Conservation (phyloP, 2,113 vertebrate species). For the Toxotes jaculatrix region DNA sequence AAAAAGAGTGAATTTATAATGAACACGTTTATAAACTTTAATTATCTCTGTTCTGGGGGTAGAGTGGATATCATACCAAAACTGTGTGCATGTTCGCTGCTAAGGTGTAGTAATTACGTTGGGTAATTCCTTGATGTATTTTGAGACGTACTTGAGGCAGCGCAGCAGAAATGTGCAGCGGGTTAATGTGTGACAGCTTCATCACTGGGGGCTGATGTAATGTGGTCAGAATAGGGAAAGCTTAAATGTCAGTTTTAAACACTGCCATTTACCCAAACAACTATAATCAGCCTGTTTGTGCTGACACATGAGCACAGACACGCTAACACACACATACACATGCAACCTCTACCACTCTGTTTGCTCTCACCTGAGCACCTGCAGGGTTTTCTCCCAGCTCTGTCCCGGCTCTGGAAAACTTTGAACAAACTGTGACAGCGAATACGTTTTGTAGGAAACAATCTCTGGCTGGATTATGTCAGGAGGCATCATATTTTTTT, state of each 20-base stretch:
- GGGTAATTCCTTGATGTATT: background rate
- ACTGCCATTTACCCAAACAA: slow-evolving; percentile 40
- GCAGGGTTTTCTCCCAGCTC: no score
- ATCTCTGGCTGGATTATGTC: no score
- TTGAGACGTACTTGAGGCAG: no score
- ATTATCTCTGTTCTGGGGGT: background rate
- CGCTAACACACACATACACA: slow-evolving; percentile 4
- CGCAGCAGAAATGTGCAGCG: background rate
- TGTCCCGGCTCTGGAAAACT: no score
- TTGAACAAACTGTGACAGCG: no score
- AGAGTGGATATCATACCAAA: no score
- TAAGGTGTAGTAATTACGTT: background rate
- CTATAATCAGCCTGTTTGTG: slow-evolving; percentile 47
- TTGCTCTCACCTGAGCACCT: background rate
- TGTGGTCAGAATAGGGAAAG: slow-evolving; percentile 1
- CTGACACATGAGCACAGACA: slow-evolving; percentile 9
- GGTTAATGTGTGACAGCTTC: slow-evolving; percentile 8
- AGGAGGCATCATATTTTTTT: no score
- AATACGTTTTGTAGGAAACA: no score
- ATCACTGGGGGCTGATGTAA: background rate
- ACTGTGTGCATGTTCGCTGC: background rate
- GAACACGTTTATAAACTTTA: background rate
- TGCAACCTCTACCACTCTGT: background rate
- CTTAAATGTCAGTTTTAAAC: slow-evolving; percentile 46
- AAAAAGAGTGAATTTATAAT: no score